Evolutionary conservation across 2,888 invertebrate genomes (phyloP), one percentile per base, ranked within the genome.

Genomic region (Athrips mouffetella): DNA sequence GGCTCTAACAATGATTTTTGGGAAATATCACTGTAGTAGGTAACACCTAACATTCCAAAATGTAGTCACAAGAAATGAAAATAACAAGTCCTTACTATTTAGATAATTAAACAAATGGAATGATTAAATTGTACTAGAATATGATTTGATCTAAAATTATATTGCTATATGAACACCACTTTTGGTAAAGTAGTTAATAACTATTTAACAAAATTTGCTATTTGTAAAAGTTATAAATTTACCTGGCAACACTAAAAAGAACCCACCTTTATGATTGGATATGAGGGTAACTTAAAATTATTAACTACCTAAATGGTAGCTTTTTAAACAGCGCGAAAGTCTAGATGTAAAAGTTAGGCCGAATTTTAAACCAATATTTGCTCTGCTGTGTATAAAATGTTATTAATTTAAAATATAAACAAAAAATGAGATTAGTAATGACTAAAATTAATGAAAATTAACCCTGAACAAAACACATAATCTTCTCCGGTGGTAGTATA

Each of bases 361-460:
- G 60, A 54, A 55, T 59, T 59, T 51, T 51, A 29, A 51, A 49
- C 47, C 45, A 39, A 50, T 52, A 49, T 31, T 44, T 44, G 46
- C 30, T 50, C 51, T 55, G 54, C 51, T 23, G 46, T 37, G n/a
- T 37, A 41, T 13, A 29, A 20, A 37, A 35, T 13, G 30, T 51
- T 54, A 60, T 54, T 62, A 57, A 63, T 53, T 62, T 51, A 58
- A 50, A 55, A 52, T 53, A 54, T 63, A 29, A 64, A 55, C n/a
- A 59, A 64, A 67, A 63, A 73, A 76, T 80, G 82, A 84, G 80
- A 82, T 81, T 82, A 80, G 76, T 72, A 58, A 63, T 64, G 67
- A 73, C 68, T 74, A 64, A 54, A 51, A 55, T 55, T 51, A 47
- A 21, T 57, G 50, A 55, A 50, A 55, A 58, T 50, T 49, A 49